A percentile compares a stretch with the other conserved stretches of the same genome.
phyloP scores from a whole-genome alignment of 2,888 invertebrate genomes.

The Melanotus villosus region DNA sequence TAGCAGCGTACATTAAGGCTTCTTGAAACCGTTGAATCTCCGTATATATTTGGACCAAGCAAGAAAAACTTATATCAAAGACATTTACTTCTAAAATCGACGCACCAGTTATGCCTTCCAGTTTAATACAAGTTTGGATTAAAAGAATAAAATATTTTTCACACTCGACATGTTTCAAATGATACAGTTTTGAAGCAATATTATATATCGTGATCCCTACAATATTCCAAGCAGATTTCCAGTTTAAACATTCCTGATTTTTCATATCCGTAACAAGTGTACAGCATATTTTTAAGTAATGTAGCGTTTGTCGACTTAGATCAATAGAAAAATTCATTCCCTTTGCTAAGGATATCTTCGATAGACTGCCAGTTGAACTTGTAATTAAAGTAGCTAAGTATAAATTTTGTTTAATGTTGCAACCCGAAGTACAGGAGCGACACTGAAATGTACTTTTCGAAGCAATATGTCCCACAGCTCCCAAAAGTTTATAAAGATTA shows the following conservation, averaged over 20 bases:
- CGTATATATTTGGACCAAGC: slow-evolving; percentile 44
- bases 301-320: neutral
- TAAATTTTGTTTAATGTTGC: slow-evolving; percentile 15
- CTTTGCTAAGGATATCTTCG: slow-evolving; percentile 18
- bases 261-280: slow-evolving; percentile 44
- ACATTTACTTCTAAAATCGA: slow-evolving; percentile 21
- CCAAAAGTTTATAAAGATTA: slow-evolving; percentile 25
- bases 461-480: neutral
- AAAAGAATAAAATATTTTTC: slow-evolving; percentile 31
- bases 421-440: slow-evolving; percentile 7
- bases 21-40: slow-evolving; percentile 41
- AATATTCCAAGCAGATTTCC: slow-evolving; percentile 48
- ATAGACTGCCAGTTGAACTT: slow-evolving; percentile 10
- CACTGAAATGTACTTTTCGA: slow-evolving; percentile 18
- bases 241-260: slow-evolving; percentile 47
- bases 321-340: neutral
- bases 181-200: slow-evolving; percentile 48
- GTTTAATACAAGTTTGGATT: neutral
- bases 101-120: slow-evolving; percentile 24
- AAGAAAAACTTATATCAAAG: slow-evolving; percentile 41
- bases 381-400: neutral
- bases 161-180: slow-evolving; percentile 26
- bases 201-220: slow-evolving; percentile 51
- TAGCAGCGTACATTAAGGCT: slow-evolving; percentile 52
- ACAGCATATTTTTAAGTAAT: slow-evolving; percentile 47